A percentile compares a stretch with the other conserved stretches of the same genome.
These are phyloP conservation scores for Archegozetes longisetosus DNA, from an alignment of 1,140 invertebrate species.

Conservation along the genomic window DNA sequence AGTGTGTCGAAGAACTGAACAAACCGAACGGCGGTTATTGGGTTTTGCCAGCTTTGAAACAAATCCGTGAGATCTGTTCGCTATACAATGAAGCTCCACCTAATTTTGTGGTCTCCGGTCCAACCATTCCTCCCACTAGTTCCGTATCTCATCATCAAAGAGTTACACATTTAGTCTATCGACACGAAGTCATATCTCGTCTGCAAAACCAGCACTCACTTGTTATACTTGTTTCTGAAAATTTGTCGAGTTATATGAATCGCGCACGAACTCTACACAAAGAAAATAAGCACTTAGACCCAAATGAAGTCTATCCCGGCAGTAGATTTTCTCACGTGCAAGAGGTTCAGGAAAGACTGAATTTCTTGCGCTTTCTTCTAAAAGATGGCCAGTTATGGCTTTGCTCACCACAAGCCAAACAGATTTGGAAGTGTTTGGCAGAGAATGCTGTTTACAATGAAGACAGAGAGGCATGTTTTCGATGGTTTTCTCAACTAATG, in stretches of 20 bases:
- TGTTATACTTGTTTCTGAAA: slow-evolving; percentile 83
- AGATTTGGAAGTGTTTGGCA: slow-evolving; percentile 91
- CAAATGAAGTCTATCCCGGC: slow-evolving; percentile 64
- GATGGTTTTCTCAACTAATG: slow-evolving; percentile 90
- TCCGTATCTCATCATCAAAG: slow-evolving; percentile 1
- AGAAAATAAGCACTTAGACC: slow-evolving; percentile 57
- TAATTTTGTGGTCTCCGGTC: slow-evolving; percentile 30
- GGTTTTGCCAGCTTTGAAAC: slow-evolving; percentile 84
- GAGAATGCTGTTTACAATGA: slow-evolving; percentile 77
- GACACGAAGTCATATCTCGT: slow-evolving; percentile 69
- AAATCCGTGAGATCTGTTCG: slow-evolving; percentile 88
- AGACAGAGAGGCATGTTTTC: slow-evolving; percentile 91
- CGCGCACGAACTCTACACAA: slow-evolving; percentile 52
- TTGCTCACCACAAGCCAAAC: slow-evolving; percentile 86
- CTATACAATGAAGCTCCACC: slow-evolving; percentile 64
- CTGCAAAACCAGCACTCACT: slow-evolving; percentile 80
- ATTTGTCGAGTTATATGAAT: slow-evolving; percentile 79
- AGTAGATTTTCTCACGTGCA: slow-evolving; percentile 75
- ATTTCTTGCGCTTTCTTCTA: slow-evolving; percentile 54
- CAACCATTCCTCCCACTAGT: background rate
- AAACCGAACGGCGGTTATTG: slow-evolving; percentile 48
- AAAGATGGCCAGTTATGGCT: slow-evolving; percentile 86
- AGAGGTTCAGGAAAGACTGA: slow-evolving; percentile 84
- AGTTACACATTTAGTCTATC: slow-evolving; percentile 31
- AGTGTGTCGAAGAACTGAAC: slow-evolving; percentile 87